Percentiles rank a stretch among this genome's conserved stretches.
These are phyloP conservation scores for Rhynchophorus ferrugineus DNA, from an alignment of 1,140 invertebrate species.

Conservation along the genomic window DNA sequence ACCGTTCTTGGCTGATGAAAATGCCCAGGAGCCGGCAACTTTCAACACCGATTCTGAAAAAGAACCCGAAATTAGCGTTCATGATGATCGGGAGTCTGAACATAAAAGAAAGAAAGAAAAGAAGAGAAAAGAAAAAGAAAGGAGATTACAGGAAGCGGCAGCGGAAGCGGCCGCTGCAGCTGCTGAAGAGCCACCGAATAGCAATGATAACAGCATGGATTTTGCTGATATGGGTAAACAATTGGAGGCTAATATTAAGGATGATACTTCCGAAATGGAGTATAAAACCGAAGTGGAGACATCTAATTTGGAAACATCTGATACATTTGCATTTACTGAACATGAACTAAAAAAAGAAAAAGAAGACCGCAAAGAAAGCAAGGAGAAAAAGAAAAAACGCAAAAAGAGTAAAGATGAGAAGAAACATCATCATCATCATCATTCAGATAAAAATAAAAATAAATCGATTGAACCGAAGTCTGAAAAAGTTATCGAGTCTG, in stretches of 20 bases:
- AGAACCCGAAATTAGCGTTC: slow-evolving; percentile 26
- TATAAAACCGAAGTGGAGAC: slow-evolving; percentile 28
- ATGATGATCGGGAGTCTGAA: slow-evolving; percentile 45
- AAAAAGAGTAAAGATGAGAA: slow-evolving; percentile 74
- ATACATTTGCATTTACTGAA: slow-evolving; percentile 53
- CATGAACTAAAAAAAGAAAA: slow-evolving; percentile 30
- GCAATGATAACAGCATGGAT: slow-evolving; percentile 74
- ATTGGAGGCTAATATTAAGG: slow-evolving; percentile 68
- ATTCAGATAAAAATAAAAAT: slow-evolving; percentile 39
- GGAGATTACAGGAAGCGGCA: slow-evolving; percentile 32
- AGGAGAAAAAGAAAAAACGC: slow-evolving; percentile 75
- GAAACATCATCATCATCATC: slow-evolving; percentile 56
- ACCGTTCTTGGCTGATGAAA: slow-evolving; percentile 22
- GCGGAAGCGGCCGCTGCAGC: slow-evolving; percentile 36
- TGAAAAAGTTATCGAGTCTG: slow-evolving; percentile 10
- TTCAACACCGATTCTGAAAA: slow-evolving; percentile 31
- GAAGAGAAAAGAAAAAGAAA: slow-evolving; percentile 56
- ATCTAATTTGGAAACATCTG: slow-evolving; percentile 34
- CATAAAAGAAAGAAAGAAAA: slow-evolving; percentile 56
- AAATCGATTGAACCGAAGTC: slow-evolving; percentile 32
- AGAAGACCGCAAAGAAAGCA: slow-evolving; percentile 49
- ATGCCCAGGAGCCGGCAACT: slow-evolving; percentile 9
- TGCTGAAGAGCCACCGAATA: slow-evolving; percentile 34
- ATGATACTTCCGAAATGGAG: slow-evolving; percentile 45
- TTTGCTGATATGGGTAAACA: slow-evolving; percentile 70